phyloP scores from a whole-genome alignment of 2,888 invertebrate genomes.

The Apoderus coryli region DNA sequence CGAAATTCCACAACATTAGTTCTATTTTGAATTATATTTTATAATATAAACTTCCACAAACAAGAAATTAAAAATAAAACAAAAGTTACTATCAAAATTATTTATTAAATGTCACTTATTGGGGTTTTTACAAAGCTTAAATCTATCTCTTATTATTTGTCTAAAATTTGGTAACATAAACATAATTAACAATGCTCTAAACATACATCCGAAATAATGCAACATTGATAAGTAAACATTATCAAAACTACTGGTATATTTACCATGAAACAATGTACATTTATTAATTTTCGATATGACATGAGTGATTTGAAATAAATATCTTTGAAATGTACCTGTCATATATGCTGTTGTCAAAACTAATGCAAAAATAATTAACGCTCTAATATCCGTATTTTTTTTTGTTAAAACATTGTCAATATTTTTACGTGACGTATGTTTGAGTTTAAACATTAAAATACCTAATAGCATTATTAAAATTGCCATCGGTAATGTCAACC shows the following conservation, averaged over 20 bases:
- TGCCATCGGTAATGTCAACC: conserved; percentile 23
- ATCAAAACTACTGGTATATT: conserved; percentile 17
- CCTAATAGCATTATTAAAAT: conserved; percentile 24
- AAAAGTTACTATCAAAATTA: too few relatives aligned
- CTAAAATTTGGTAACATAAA: conserved; percentile 23
- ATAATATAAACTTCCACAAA: too few relatives aligned
- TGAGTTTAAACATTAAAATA: conserved; percentile 22
- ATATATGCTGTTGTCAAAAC: conserved; percentile 23
- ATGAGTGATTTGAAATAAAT: conserved; percentile 19
- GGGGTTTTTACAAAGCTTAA: too few relatives aligned
- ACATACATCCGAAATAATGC: conserved; percentile 23
- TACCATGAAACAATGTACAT: conserved; percentile 20
- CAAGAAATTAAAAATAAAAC: too few relatives aligned
- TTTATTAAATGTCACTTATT: too few relatives aligned
- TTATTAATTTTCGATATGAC: conserved; percentile 6
- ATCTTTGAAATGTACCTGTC: conserved; percentile 26
- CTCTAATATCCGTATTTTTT: conserved; percentile 23
- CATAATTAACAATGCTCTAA: conserved; percentile 22
- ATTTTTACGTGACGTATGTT: conserved; percentile 21
- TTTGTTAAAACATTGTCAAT: conserved; percentile 24
- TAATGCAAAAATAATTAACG: conserved; percentile 24
- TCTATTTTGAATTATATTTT: too few relatives aligned
- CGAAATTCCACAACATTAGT: too few relatives aligned
- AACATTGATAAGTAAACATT: conserved; percentile 24
- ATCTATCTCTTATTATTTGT: too few relatives aligned